Percentiles rank a stretch among this genome's conserved stretches.
These are phyloP conservation scores for Tetropium fuscum DNA, from an alignment of 2,888 invertebrate species.

Conservation along the genomic window DNA sequence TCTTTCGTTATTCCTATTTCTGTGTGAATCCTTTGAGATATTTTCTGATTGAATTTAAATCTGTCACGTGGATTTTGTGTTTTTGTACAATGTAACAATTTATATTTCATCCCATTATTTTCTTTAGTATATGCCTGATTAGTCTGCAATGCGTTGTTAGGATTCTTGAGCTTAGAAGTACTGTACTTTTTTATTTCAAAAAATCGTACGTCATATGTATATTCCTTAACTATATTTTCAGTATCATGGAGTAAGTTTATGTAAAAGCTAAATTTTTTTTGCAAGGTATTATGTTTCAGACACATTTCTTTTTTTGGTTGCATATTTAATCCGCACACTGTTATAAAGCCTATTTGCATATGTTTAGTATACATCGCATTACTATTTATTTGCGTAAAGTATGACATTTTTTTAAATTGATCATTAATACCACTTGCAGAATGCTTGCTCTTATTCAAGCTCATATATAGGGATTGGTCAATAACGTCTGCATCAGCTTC, in stretches of 20 bases:
- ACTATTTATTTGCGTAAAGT: background rate
- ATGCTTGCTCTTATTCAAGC: slow-evolving; percentile 47
- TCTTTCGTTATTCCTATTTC: no score
- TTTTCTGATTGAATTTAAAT: no score
- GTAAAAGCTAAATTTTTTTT: no score
- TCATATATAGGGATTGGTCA: slow-evolving; percentile 51
- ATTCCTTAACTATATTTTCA: no score
- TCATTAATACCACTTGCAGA: no score
- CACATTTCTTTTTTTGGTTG: slow-evolving; percentile 3
- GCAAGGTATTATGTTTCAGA: background rate
- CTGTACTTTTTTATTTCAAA: no score
- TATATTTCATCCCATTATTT: no score
- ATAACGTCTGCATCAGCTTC: slow-evolving; percentile 49
- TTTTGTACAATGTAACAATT: background rate
- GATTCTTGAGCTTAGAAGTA: no score
- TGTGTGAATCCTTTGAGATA: no score
- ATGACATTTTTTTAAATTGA: background rate
- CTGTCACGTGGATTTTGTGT: background rate
- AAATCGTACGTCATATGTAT: no score
- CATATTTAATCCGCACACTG: background rate
- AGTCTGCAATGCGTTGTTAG: background rate
- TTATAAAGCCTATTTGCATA: slow-evolving; percentile 5
- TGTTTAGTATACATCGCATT: background rate
- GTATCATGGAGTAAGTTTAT: no score
- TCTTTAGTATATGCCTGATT: no score